Conservation (phyloP, 1,140 invertebrate species). For the Tetramorium alpestre region DNA sequence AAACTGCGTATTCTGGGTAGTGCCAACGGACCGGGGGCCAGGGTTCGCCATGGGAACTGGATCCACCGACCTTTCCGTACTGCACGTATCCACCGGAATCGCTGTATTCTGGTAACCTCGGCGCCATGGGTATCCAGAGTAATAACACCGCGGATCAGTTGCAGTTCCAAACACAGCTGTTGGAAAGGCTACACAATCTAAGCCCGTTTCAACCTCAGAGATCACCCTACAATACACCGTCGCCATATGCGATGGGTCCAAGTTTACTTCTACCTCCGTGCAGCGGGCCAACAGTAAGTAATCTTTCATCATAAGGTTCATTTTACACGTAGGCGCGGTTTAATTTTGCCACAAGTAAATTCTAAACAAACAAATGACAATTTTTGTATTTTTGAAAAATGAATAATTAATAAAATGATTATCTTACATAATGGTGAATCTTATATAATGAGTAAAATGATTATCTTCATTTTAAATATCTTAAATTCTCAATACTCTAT, state of each 20-base stretch:
- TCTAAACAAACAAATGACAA: not conserved
- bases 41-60: slow-evolving; percentile 82
- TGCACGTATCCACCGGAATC: slow-evolving; percentile 78
- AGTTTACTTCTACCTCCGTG: slow-evolving; percentile 78
- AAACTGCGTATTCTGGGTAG: slow-evolving; percentile 49
- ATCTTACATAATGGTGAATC: no score
- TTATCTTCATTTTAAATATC: not conserved
- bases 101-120: slow-evolving; percentile 75
- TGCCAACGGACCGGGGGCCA: slow-evolving; percentile 77
- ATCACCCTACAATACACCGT: slow-evolving; percentile 80
- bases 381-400: not conserved
- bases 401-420: not conserved
- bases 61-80: slow-evolving; percentile 78
- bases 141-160: slow-evolving; percentile 81
- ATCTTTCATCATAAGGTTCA: not conserved
- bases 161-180: slow-evolving; percentile 86
- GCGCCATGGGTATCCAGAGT: slow-evolving; percentile 70
- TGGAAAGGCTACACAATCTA: slow-evolving; percentile 87
- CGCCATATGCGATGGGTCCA: slow-evolving; percentile 77
- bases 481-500: not conserved
- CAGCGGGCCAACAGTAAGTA: slow-evolving; percentile 77
- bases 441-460: no score
- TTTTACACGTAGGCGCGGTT: not conserved
- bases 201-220: slow-evolving; percentile 83
- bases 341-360: not conserved